Percentiles rank a stretch among this genome's conserved stretches.
Conservation (phyloP, 2,888 invertebrate species). For the Eupithecia abbreviata region DNA sequence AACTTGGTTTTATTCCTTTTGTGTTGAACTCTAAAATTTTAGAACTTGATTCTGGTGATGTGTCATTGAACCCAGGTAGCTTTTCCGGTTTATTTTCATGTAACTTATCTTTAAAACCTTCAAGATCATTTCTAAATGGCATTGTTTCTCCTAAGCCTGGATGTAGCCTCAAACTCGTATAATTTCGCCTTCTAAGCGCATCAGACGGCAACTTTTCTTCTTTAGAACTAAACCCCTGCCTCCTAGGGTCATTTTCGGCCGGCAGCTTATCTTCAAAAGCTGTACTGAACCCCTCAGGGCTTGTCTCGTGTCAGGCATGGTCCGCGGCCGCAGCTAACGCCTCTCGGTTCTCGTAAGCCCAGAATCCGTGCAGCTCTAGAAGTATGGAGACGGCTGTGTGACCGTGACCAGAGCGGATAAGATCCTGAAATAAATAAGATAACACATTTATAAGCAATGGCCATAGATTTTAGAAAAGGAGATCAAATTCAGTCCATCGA, state of each 20-base stretch:
- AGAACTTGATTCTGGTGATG: neutral
- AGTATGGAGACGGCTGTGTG: constrained; percentile 97
- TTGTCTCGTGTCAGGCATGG: constrained; percentile 63
- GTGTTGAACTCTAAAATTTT: neutral
- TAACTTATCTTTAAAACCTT: neutral
- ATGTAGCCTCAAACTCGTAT: neutral
- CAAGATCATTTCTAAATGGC: neutral
- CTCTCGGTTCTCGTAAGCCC: constrained; percentile 98
- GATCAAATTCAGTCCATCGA: neutral
- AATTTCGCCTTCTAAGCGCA: neutral
- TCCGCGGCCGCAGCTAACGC: constrained; percentile 88
- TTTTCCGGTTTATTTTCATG: neutral
- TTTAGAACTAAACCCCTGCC: neutral
- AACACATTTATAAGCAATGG: neutral
- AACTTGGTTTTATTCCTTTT: neutral
- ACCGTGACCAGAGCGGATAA: constrained; percentile 94
- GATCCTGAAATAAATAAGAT: constrained; percentile 81
- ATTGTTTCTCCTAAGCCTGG: neutral
- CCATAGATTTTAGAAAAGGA: neutral
- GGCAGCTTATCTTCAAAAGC: constrained; percentile 3
- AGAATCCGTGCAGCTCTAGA: constrained; percentile 97
- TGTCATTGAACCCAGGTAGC: neutral
- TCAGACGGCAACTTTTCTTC: neutral
- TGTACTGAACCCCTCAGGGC: constrained; percentile 16
- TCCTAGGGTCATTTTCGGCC: neutral